Evolutionary conservation across 2,888 invertebrate genomes (phyloP).

Genomic region (Eupithecia insigniata): DNA sequence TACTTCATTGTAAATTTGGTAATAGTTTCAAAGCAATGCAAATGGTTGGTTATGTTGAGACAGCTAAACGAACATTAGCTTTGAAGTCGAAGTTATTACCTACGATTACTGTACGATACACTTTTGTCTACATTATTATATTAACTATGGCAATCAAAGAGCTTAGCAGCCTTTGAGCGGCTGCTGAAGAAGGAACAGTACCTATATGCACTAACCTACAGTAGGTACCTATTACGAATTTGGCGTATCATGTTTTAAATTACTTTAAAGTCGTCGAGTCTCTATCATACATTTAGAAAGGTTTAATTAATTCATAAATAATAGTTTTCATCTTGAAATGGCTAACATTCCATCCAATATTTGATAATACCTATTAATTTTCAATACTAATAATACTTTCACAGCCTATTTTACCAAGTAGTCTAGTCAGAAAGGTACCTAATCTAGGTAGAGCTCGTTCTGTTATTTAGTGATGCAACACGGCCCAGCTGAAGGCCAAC

Average conservation of each 20-base stretch:
- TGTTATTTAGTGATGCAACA: not conserved
- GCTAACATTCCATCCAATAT: not conserved
- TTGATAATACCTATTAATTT: no score
- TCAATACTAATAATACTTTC: no score
- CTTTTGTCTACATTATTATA: not conserved
- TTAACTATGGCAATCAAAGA: not conserved
- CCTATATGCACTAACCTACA: not conserved
- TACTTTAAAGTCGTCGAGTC: no score
- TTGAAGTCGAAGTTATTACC: not conserved
- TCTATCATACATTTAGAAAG: no score
- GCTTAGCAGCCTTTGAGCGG: not conserved
- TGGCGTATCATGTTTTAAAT: no score
- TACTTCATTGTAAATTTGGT: not conserved
- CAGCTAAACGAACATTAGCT: not conserved
- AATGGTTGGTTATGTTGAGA: not conserved
- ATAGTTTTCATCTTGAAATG: not conserved
- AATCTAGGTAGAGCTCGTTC: not conserved
- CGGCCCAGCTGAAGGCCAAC: conserved; percentile 7
- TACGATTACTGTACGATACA: not conserved
- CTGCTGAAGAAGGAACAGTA: not conserved
- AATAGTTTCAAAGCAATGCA: not conserved
- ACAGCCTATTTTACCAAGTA: not conserved
- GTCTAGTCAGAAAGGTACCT: not conserved
- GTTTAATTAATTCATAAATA: not conserved
- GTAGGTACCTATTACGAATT: not conserved